Conservation (phyloP, 92 coral and sea anemone species). For the Palythoa caribaeorum region DNA sequence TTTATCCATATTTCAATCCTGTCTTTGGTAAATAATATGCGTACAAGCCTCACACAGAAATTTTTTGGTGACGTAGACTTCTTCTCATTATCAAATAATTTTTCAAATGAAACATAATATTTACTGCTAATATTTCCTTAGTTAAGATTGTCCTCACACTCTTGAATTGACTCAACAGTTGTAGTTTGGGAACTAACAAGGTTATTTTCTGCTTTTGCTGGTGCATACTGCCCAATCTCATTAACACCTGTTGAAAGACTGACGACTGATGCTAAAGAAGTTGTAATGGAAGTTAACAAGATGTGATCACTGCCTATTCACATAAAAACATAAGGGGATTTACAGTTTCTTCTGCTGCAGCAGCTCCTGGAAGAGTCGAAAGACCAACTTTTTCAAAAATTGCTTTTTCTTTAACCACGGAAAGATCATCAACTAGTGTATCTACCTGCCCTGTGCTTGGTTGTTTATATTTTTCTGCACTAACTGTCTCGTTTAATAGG, state of each 20-base stretch:
- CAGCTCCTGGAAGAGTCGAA: not conserved
- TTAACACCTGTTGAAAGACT: not conserved
- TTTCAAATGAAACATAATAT: not conserved
- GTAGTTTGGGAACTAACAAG: not conserved
- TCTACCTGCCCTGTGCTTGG: not conserved
- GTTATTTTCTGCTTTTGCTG: not conserved
- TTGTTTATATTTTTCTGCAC: not conserved
- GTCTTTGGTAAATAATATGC: slow-evolving; percentile 4
- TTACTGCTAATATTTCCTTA: not conserved
- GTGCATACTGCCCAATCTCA: not conserved
- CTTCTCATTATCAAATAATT: not conserved
- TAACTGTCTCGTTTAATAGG: not conserved
- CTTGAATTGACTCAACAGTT: not conserved
- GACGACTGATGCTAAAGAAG: not conserved
- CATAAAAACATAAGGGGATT: slow-evolving; percentile 4
- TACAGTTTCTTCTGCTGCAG: not conserved
- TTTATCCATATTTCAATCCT: not conserved
- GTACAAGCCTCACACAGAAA: slow-evolving; percentile 10
- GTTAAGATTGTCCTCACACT: not conserved
- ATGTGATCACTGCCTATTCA: not conserved
- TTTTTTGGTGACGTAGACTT: slow-evolving; percentile 14
- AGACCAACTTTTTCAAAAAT: not conserved
- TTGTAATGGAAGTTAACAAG: not conserved
- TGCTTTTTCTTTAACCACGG: not conserved
- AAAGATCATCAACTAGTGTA: not conserved